phyloP scores from a whole-genome alignment of 2,113 vertebrate genomes.

The Ctenodactylus gundi region DNA sequence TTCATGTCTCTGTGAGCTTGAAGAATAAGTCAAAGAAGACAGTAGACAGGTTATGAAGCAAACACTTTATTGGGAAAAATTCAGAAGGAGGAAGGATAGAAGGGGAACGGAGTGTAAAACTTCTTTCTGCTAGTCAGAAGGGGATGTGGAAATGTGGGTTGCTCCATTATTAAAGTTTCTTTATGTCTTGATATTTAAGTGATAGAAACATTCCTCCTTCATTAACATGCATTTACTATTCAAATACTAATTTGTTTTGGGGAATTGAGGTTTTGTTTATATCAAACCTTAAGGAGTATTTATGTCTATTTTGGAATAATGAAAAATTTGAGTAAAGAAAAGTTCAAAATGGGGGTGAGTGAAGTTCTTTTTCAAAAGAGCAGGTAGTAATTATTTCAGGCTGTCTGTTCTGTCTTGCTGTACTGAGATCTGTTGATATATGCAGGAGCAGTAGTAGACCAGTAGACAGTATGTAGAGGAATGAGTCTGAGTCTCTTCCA shows the following conservation, averaged over 20 bases:
- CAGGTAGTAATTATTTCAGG: neutral
- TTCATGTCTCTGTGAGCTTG: too few species aligned
- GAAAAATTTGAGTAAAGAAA: neutral
- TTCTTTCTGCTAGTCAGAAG: too few species aligned
- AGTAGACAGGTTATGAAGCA: too few species aligned
- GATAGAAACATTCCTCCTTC: neutral
- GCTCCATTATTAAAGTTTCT: too few species aligned
- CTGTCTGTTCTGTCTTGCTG: neutral
- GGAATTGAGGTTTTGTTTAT: constrained; percentile 39
- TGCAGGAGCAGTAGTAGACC: neutral
- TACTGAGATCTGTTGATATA: neutral
- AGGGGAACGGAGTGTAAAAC: too few species aligned
- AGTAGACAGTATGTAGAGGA: neutral
- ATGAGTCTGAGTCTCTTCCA: neutral
- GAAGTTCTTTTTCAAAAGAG: neutral
- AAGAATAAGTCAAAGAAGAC: too few species aligned
- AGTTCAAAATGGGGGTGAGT: neutral
- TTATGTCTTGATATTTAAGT: neutral
- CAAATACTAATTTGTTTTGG: neutral
- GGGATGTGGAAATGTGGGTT: too few species aligned
- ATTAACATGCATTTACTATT: neutral
- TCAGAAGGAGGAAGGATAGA: too few species aligned
- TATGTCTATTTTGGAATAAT: neutral
- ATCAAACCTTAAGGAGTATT: constrained; percentile 15
- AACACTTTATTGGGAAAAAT: too few species aligned